Conservation (phyloP, 37 sponge, comb jelly and placozoan species). For the Chondrosia reniformis region DNA sequence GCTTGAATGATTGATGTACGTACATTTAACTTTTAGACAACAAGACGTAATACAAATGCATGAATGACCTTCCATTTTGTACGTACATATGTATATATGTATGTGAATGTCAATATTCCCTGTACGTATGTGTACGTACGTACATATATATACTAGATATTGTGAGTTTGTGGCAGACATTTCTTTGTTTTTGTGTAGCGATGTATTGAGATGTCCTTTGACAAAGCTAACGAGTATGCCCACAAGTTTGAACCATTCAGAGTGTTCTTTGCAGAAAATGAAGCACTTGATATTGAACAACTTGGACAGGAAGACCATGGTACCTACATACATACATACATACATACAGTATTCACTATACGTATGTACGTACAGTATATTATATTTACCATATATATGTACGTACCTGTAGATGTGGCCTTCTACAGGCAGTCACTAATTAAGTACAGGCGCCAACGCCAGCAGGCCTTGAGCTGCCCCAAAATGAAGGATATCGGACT, state of each 20-base stretch:
- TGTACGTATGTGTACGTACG: not conserved
- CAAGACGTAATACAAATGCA: not conserved
- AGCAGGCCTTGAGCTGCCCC: slow-evolving; percentile 67
- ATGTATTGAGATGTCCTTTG: slow-evolving; percentile 66
- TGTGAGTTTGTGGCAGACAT: not conserved
- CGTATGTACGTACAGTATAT: too few relatives aligned
- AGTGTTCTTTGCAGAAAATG: slow-evolving; percentile 78
- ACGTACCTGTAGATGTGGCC: slow-evolving; percentile 59
- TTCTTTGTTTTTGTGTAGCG: slow-evolving; percentile 23
- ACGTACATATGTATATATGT: slow-evolving; percentile 1
- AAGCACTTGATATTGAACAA: slow-evolving; percentile 58
- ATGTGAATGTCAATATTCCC: not conserved
- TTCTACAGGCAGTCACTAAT: slow-evolving; percentile 82
- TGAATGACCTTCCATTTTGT: not conserved
- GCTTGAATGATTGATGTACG: too few relatives aligned
- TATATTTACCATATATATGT: not conserved
- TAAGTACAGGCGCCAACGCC: slow-evolving; percentile 78
- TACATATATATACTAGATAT: not conserved
- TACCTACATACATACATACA: slow-evolving; percentile 5
- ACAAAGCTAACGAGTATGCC: slow-evolving; percentile 75
- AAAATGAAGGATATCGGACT: slow-evolving; percentile 77
- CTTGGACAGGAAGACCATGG: slow-evolving; percentile 85
- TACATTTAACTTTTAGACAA: too few relatives aligned
- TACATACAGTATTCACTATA: not conserved
- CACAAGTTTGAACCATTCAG: slow-evolving; percentile 91